phyloP scores from a whole-genome alignment of 1,140 invertebrate species.

The Daktulosphaira vitifoliae region DNA sequence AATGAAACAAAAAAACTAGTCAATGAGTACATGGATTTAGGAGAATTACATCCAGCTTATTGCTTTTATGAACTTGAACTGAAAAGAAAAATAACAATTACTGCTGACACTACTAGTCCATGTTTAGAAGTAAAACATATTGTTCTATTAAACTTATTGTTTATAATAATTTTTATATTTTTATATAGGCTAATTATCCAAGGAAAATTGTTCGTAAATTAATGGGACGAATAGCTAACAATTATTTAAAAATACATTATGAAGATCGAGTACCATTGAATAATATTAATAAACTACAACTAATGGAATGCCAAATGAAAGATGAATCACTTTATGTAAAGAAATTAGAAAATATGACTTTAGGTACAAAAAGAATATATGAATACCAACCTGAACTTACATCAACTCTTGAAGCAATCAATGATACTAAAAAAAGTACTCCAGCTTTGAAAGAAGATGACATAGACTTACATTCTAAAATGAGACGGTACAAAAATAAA shows the following conservation, averaged over 20 bases:
- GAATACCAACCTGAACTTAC: neutral
- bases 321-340: neutral
- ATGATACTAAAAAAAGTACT: neutral
- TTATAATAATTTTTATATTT: neutral
- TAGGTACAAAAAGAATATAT: neutral
- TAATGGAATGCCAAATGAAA: conserved; percentile 3
- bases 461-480: neutral
- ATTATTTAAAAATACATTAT: neutral
- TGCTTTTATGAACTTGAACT: conserved; percentile 3
- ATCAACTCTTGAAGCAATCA: neutral
- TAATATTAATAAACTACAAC: neutral
- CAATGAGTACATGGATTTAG: neutral
- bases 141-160: too few relatives aligned
- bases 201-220: neutral
- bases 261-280: neutral
- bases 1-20: neutral
- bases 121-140: conserved; percentile 21
- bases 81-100: conserved; percentile 6
- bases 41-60: neutral
- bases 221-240: conserved; percentile 2
- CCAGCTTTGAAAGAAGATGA: neutral
- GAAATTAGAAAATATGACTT: neutral
- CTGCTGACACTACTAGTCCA: neutral
- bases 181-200: conserved; percentile 18
- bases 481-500: neutral